Conservation (phyloP, 1,140 invertebrate species). For the Elymnias hypermnestra region DNA sequence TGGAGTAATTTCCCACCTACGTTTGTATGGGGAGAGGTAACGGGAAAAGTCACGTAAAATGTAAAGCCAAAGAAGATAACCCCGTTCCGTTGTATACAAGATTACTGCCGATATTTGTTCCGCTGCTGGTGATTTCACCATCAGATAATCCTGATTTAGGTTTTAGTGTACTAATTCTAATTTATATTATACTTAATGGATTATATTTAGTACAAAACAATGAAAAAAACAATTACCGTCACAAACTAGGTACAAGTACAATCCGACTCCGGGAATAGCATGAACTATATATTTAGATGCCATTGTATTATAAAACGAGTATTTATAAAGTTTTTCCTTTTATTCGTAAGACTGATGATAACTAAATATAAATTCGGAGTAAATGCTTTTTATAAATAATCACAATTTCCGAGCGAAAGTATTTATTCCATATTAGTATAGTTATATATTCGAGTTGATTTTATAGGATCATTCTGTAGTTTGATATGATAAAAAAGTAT, state of each 20-base stretch:
- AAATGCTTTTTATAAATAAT: not conserved
- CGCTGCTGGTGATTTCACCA: conserved; percentile 28
- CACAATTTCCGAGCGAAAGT: no score
- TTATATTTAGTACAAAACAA: conserved; percentile 32
- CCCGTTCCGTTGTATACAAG: conserved; percentile 13
- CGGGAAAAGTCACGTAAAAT: no score
- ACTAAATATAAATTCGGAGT: conserved; percentile 1
- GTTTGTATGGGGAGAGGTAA: no score
- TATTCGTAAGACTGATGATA: not conserved
- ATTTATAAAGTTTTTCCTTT: not conserved
- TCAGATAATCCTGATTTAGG: conserved; percentile 33
- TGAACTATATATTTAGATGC: not conserved
- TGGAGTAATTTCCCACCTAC: no score
- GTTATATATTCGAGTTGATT: no score
- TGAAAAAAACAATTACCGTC: conserved; percentile 10
- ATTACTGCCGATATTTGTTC: conserved; percentile 15
- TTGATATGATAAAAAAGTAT: no score
- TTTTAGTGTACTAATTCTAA: conserved; percentile 21
- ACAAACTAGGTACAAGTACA: conserved; percentile 18
- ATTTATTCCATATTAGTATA: no score
- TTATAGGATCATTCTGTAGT: no score
- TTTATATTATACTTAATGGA: conserved; percentile 24
- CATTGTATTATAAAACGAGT: not conserved
- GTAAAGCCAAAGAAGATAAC: conserved; percentile 28
- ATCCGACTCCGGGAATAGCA: not conserved